Conservation (phyloP, 1,140 invertebrate genomes). For the Neodiprion virginianus region DNA sequence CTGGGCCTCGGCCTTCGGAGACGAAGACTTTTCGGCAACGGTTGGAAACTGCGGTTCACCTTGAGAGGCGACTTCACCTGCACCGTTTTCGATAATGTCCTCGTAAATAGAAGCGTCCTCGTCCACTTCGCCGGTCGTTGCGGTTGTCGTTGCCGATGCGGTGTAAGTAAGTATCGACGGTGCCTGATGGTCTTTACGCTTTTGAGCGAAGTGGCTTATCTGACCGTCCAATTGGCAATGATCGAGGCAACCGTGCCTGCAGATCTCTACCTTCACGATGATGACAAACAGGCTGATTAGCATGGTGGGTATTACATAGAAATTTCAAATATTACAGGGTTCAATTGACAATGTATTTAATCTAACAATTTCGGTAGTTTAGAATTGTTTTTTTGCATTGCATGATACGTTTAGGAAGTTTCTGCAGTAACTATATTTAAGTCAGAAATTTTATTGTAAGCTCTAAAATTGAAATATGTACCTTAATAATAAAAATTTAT, state of each 20-base stretch:
- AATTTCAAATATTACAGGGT: too few species aligned
- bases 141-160: conserved; percentile 32
- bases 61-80: conserved; percentile 55
- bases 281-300: background rate
- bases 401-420: too few species aligned
- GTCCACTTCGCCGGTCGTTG: conserved; percentile 22
- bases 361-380: too few species aligned
- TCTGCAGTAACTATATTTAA: too few species aligned
- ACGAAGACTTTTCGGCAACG: conserved; percentile 53
- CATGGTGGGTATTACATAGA: too few species aligned
- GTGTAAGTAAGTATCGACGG: conserved; percentile 11
- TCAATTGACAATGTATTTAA: too few species aligned
- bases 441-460: too few species aligned
- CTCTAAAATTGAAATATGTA: too few species aligned
- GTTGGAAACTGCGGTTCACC: conserved; percentile 37
- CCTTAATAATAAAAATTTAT: too few species aligned
- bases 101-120: conserved; percentile 67
- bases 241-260: conserved; percentile 88
- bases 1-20: conserved; percentile 61
- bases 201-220: conserved; percentile 51
- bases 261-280: conserved; percentile 77
- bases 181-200: conserved; percentile 52
- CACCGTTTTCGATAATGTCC: conserved; percentile 67
- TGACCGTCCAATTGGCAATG: conserved; percentile 76
- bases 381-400: too few species aligned